Conservation (phyloP, 2,888 invertebrate genomes). For the Poecilus cupreus region DNA sequence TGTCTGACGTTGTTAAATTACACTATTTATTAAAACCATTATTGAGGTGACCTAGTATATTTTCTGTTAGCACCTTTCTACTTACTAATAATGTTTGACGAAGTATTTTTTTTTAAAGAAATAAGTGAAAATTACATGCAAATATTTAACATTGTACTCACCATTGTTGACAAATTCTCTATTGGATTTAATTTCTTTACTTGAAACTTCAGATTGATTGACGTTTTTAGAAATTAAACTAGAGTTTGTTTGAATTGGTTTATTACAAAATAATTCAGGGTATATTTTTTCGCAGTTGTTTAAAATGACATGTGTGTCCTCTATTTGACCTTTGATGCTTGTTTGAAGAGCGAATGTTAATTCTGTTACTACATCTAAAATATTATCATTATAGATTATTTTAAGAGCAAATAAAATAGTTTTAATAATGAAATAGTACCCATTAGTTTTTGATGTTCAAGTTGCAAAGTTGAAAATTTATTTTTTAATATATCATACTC, state of each 20-base stretch:
- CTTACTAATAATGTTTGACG: no score
- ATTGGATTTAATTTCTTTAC: conserved; percentile 45
- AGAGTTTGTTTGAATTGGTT: conserved; percentile 28
- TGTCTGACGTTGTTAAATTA: no score
- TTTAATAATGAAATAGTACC: conserved; percentile 62
- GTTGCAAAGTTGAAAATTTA: conserved; percentile 70
- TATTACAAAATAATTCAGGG: conserved; percentile 72
- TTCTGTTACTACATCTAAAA: conserved; percentile 76
- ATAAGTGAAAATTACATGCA: background rate
- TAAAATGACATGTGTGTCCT: conserved; percentile 73
- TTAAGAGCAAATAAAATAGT: background rate
- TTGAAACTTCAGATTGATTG: background rate
- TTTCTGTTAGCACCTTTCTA: no score
- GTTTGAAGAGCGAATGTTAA: conserved; percentile 77
- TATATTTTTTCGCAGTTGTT: conserved; percentile 73
- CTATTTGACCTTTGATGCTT: conserved; percentile 75
- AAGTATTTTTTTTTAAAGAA: no score
- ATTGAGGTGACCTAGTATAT: no score
- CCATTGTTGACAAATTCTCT: conserved; percentile 48
- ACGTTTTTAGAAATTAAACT: conserved; percentile 19
- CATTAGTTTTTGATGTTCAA: conserved; percentile 72
- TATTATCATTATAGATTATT: no score
- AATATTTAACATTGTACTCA: background rate
- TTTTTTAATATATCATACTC: conserved; percentile 69
- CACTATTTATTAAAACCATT: no score